Percentiles rank a stretch among this genome's conserved stretches.
Conservation (phyloP, 2,888 invertebrate species). For the Tupiocoris notatus region DNA sequence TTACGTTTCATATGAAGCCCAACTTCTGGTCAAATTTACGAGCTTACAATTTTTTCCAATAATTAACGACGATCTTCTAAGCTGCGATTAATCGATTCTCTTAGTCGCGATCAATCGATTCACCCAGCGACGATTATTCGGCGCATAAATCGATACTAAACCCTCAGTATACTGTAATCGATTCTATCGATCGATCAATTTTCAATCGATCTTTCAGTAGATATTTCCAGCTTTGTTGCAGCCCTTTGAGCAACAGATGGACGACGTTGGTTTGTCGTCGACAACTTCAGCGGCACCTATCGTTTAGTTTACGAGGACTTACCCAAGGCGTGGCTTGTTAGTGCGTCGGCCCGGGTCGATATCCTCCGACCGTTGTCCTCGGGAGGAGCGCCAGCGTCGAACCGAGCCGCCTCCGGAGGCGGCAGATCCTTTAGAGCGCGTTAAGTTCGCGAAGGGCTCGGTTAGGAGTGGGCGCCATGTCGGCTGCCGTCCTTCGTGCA, state of each 20-base stretch:
- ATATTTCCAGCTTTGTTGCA: background rate
- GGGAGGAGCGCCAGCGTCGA: background rate
- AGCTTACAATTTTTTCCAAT: no score
- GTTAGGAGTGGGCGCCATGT: slow-evolving; percentile 54
- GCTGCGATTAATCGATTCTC: no score
- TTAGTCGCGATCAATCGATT: no score
- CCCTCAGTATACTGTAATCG: no score
- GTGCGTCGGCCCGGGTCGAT: slow-evolving; percentile 42
- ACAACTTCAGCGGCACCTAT: background rate
- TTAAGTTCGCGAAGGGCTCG: background rate
- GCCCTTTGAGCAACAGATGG: background rate
- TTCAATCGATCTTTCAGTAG: no score
- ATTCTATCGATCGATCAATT: no score
- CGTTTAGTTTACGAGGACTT: background rate
- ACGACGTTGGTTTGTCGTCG: background rate
- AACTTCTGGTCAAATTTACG: no score
- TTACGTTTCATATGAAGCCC: no score
- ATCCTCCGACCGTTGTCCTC: slow-evolving; percentile 1
- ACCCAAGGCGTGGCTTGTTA: slow-evolving; percentile 37
- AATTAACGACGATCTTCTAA: no score
- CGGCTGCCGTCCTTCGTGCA: slow-evolving; percentile 56
- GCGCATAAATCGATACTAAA: no score
- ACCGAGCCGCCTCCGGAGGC: slow-evolving; percentile 32
- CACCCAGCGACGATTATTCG: no score
- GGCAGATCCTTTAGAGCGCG: slow-evolving; percentile 5